Base-by-base conservation (phyloP, 30 jellyfish, hydroid and myxozoan genomes). In the Chrysaora quinquecirrha region DNA sequence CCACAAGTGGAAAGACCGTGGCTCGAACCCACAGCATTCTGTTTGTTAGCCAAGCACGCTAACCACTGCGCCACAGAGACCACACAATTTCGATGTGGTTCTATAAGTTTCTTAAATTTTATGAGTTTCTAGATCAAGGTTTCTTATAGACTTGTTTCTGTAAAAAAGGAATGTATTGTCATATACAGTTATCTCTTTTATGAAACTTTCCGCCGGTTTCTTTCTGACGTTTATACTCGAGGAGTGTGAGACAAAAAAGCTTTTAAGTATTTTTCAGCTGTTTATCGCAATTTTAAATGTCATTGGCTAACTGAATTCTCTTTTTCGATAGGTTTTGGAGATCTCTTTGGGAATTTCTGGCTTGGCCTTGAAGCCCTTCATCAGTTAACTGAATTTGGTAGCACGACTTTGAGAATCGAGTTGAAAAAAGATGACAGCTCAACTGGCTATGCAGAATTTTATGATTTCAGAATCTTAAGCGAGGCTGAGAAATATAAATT, bases 401-500 rank as follows among this genome's bases (percentile, higher is more conserved):
- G 16, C 9, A 16, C 16, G 16, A 43, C 58, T 9, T 16, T 43
- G 12, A 43, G 58, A 16, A 16, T 43, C 16, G 58, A 43, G 12
- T 16, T 43, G 12, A 16, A 6, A 9, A 43, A 43, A 16, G 58
- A 6, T 16, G 58, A 16, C 9, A 43, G 16, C 58, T 6, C 16
- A 9, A 43, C 9, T 6, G 33, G 66, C 2, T 79, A 34, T 79
- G 90, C 90, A 62, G 38, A 63, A 25, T 79, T 62, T 23, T 38
- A 46, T 2, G 23, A 12, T 3, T 79, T 79, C 66, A 67, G 48
- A 30, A 67, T 79, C 1, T 29, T 56, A 27, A 47, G 48, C n/a
- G 90, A 65, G 48, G 30, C 72, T 48, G 80, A 25, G n/a, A 68
- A 68, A 30, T 79, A 79, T 46, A 50, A 22, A 3, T 20, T 79